Evolutionary conservation across 2,888 invertebrate genomes (phyloP).

Genomic region (Euphydryas editha): DNA sequence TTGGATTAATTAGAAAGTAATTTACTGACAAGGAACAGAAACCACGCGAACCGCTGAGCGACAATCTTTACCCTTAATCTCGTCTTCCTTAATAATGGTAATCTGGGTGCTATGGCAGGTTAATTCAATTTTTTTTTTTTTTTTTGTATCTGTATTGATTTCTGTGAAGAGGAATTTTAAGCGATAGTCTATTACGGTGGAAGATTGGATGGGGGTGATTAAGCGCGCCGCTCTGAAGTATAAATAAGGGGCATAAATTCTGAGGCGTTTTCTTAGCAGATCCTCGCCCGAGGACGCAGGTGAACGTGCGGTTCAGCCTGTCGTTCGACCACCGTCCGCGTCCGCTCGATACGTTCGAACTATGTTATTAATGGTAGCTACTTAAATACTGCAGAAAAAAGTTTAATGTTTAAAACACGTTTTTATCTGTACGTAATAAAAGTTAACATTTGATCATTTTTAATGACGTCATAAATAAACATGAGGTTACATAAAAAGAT

Average conservation of each 20-base stretch:
- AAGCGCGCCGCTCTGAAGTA: conserved; percentile 44
- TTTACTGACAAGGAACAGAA: conserved; percentile 32
- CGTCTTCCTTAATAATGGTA: conserved; percentile 17
- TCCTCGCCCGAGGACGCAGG: conserved; percentile 25
- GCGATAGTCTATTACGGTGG: conserved; percentile 57
- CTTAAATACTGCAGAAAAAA: background rate
- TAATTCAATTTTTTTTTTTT: conserved; percentile 35
- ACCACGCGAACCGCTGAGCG: conserved; percentile 26
- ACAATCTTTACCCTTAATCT: conserved; percentile 34
- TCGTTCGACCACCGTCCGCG: background rate
- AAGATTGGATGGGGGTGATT: conserved; percentile 56
- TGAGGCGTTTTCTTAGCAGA: conserved; percentile 20
- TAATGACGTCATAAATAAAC: conserved; percentile 1
- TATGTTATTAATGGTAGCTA: background rate
- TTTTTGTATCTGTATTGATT: conserved; percentile 19
- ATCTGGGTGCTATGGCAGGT: conserved; percentile 26
- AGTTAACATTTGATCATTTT: background rate
- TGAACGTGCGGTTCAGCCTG: conserved; percentile 14
- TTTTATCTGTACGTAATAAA: background rate
- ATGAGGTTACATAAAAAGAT: background rate
- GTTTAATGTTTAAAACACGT: background rate
- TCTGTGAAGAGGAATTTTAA: conserved; percentile 40
- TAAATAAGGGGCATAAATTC: conserved; percentile 58
- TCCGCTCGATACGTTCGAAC: background rate
- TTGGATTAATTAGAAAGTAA: conserved; percentile 44